These are phyloP conservation scores for Ips typographus DNA, from an alignment of 1,140 invertebrate species.

Conservation along the genomic window DNA sequence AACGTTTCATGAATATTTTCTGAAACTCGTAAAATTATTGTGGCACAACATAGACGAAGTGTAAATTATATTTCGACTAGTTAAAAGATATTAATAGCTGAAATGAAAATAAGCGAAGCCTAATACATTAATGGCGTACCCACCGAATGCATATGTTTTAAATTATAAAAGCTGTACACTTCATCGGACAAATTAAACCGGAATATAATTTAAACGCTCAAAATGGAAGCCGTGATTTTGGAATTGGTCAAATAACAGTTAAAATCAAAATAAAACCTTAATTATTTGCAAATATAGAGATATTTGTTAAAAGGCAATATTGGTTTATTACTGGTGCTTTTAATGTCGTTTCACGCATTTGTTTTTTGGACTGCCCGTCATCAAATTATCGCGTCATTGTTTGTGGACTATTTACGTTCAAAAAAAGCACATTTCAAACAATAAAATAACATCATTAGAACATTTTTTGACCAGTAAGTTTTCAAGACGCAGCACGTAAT, in stretches of 20 bases:
- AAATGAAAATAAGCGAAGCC: slow-evolving; percentile 14
- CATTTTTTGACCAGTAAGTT: no score
- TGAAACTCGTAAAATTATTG: no score
- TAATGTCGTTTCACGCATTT: slow-evolving; percentile 3
- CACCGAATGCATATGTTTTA: slow-evolving; percentile 17
- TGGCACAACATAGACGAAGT: neutral
- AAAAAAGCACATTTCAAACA: no score
- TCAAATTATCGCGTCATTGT: no score
- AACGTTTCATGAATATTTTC: no score
- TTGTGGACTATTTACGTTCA: no score
- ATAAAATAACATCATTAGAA: no score
- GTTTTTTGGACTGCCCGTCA: neutral
- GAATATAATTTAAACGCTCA: slow-evolving; percentile 21
- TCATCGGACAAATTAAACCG: slow-evolving; percentile 22
- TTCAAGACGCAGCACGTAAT: no score
- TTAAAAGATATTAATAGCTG: slow-evolving; percentile 1
- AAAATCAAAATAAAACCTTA: slow-evolving; percentile 28
- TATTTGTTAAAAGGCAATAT: slow-evolving; percentile 20
- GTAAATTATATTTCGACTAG: slow-evolving; percentile 5
- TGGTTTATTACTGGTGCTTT: slow-evolving; percentile 1
- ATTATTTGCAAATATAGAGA: slow-evolving; percentile 23
- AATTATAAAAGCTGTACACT: slow-evolving; percentile 23
- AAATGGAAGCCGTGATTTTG: slow-evolving; percentile 20
- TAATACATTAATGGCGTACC: slow-evolving; percentile 7
- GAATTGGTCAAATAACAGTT: slow-evolving; percentile 13